phyloP scores from a whole-genome alignment of 1,140 invertebrate genomes.

The Drosophila ercepeae region DNA sequence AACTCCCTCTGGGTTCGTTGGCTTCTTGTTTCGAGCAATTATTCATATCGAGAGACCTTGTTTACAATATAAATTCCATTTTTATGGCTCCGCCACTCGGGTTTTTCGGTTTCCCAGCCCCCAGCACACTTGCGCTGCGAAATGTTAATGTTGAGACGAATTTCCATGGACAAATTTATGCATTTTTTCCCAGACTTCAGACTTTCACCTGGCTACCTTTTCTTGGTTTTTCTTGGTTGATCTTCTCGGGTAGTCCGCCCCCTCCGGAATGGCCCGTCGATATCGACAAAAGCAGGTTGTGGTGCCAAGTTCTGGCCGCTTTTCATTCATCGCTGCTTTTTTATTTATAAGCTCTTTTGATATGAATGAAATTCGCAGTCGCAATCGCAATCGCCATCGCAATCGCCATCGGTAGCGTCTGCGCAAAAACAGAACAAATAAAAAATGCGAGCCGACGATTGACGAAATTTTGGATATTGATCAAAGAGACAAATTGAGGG shows the following conservation, averaged over 20 bases:
- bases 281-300: background rate
- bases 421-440: background rate
- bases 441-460: conserved; percentile 37
- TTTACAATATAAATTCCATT: conserved; percentile 23
- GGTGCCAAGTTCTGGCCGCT: conserved; percentile 21
- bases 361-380: conserved; percentile 37
- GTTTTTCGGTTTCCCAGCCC: conserved; percentile 10
- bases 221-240: background rate
- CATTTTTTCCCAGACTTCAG: conserved; percentile 50
- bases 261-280: background rate
- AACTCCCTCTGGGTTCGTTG: conserved; percentile 14
- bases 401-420: background rate
- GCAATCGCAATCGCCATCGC: conserved; percentile 2
- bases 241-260: background rate
- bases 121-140: conserved; percentile 13
- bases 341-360: conserved; percentile 36
- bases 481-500: conserved; percentile 57
- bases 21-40: background rate
- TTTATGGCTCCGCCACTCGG: conserved; percentile 18
- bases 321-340: conserved; percentile 42
- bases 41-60: conserved; percentile 11
- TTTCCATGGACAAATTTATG: conserved; percentile 62
- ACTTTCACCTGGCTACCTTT: conserved; percentile 55
- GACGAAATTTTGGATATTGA: conserved; percentile 74
- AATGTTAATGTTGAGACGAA: too few species aligned